Percentiles rank a stretch among this genome's conserved stretches.
phyloP scores from a whole-genome alignment of 2,113 vertebrate species.

The Trinectes maculatus region DNA sequence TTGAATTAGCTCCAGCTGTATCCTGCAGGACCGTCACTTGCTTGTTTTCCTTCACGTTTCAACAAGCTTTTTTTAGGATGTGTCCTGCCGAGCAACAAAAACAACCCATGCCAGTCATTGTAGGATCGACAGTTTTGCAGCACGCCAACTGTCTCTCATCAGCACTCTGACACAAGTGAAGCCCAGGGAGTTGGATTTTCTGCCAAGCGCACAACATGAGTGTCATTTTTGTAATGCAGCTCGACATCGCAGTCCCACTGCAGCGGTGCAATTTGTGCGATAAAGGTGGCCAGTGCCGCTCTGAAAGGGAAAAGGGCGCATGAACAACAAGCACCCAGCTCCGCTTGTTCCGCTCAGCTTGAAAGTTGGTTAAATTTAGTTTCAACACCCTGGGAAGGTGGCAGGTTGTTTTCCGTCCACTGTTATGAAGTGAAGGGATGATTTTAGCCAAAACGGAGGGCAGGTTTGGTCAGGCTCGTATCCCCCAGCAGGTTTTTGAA shows the following conservation, averaged over 20 bases:
- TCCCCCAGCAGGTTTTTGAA: conserved; percentile 29
- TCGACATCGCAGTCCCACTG: conserved; percentile 65
- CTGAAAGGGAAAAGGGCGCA: conserved; percentile 49
- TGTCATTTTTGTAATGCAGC: conserved; percentile 61
- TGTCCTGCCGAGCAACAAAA: conserved; percentile 6
- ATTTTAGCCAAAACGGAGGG: conserved; percentile 34
- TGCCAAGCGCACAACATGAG: conserved; percentile 62
- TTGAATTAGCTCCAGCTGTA: background rate
- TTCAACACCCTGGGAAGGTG: conserved; percentile 49
- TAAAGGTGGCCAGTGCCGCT: conserved; percentile 49
- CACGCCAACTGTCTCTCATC: conserved; percentile 44
- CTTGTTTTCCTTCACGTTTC: conserved; percentile 12
- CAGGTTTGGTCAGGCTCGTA: conserved; percentile 18
- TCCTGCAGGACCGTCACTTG: background rate
- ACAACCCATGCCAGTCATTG: conserved; percentile 28
- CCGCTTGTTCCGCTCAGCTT: conserved; percentile 50
- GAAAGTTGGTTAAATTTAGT: conserved; percentile 66
- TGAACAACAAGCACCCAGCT: conserved; percentile 36
- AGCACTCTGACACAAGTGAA: conserved; percentile 54
- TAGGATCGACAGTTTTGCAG: conserved; percentile 42
- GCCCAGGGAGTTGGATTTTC: conserved; percentile 51
- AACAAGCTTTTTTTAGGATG: conserved; percentile 6
- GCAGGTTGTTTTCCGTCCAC: conserved; percentile 37
- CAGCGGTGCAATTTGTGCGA: conserved; percentile 73
- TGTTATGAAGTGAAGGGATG: conserved; percentile 30